Conservation (phyloP, 30 jellyfish, hydroid and myxozoan species). For the Aurelia sp. region DNA sequence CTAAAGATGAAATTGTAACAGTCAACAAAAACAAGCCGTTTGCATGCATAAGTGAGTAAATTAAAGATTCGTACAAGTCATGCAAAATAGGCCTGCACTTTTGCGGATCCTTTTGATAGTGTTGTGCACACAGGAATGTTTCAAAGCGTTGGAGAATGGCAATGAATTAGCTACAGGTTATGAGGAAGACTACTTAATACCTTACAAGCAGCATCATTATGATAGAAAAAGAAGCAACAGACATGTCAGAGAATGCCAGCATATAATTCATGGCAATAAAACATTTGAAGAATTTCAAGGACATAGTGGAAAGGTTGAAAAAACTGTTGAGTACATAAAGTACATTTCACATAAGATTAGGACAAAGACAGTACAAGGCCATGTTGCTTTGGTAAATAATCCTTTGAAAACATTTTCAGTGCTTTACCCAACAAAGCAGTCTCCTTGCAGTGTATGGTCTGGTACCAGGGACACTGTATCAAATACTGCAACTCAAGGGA, state of each 20-base stretch:
- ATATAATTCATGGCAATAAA: slow-evolving; percentile 67
- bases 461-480: slow-evolving; percentile 68
- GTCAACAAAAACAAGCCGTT: no score
- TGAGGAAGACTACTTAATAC: slow-evolving; percentile 46
- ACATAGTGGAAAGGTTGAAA: not conserved
- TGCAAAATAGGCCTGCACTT: no score
- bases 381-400: slow-evolving; percentile 56
- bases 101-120: no score
- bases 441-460: slow-evolving; percentile 65
- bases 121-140: no score
- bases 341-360: not conserved
- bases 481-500: slow-evolving; percentile 57
- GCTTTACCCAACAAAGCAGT: slow-evolving; percentile 43
- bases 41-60: no score
- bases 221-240: slow-evolving; percentile 74
- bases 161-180: no score
- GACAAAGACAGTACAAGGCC: slow-evolving; percentile 59
- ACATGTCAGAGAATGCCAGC: slow-evolving; percentile 81
- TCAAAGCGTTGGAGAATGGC: no score
- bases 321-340: slow-evolving; percentile 1
- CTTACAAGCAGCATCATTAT: slow-evolving; percentile 54
- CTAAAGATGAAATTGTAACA: no score
- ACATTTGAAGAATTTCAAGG: slow-evolving; percentile 54
- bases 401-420: slow-evolving; percentile 80
- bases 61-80: no score